Percentiles rank a stretch among this genome's conserved stretches.
These are phyloP conservation scores for Drosophila setifemur DNA, from an alignment of 1,140 invertebrate species.

Conservation along the genomic window DNA sequence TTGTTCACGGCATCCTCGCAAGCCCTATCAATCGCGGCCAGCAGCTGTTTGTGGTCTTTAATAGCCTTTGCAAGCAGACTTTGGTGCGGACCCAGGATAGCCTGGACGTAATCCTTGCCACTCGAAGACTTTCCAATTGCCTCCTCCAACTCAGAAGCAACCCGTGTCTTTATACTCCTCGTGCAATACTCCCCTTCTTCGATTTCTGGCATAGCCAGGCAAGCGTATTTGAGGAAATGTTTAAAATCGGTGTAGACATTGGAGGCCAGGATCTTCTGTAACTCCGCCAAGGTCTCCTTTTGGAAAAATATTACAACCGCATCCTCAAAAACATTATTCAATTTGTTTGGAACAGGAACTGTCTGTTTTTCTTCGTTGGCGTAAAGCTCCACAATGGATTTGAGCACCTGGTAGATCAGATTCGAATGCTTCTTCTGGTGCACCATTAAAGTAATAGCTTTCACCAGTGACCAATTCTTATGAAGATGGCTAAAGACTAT, in stretches of 20 bases:
- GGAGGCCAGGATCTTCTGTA: background rate
- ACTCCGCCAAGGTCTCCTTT: background rate
- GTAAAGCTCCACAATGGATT: constrained; percentile 21
- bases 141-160: background rate
- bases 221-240: constrained; percentile 15
- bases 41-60: background rate
- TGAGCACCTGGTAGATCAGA: background rate
- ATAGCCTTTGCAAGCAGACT: background rate
- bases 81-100: background rate
- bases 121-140: background rate
- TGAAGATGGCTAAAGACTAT: background rate
- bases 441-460: background rate
- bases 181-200: background rate
- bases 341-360: background rate
- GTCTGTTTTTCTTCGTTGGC: constrained; percentile 4
- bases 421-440: background rate
- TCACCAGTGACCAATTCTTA: background rate
- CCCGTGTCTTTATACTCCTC: background rate
- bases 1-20: background rate
- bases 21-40: background rate
- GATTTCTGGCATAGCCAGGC: constrained; percentile 21
- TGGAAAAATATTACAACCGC: constrained; percentile 1
- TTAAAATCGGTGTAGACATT: background rate
- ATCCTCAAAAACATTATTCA: constrained; percentile 6
- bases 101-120: constrained; percentile 5